Evolutionary conservation across 1,140 invertebrate genomes (phyloP), one percentile per base, ranked within the genome.

Genomic region (Diorhabda carinulata): DNA sequence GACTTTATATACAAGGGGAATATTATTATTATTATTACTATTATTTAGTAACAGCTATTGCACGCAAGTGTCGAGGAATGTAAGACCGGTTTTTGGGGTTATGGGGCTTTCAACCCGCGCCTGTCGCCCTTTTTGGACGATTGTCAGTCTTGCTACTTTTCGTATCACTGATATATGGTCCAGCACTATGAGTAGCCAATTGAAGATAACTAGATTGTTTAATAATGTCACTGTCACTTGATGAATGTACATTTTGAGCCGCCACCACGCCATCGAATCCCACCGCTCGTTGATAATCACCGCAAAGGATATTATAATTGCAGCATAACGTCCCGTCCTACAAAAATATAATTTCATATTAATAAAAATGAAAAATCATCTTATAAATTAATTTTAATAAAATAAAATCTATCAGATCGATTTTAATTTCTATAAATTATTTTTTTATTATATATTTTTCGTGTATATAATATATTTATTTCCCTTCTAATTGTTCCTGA

Each of bases 291-390:
- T 72, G 79, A 79, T 77, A 70, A 81, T 83, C 80, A 85, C 83
- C 81, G 75, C 86, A 87, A 83, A 81, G 81, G 82, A 84, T 83
- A 85, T 85, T 85, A 85, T 85, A 85, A 82, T 84, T 86, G 81
- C 86, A 87, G 84, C 85, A 86, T 81, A 87, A 81, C 78, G 83
- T 82, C 81, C 86, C 86, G 81, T 87, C 84, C 86, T 87, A 81
- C 73, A 79, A 75, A 82, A 75, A 78, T 74, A 77, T 71, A 78
- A 25, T 25, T 25, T 25, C 25, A 25, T 25, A 25, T 25, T 1
- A 25, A 25, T 25, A 25, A 25, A 25, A 25, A 25, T 25, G 2
- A 25, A 25, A 25, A 25, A 25, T 25, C 25, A 25, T 25, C 25
- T 25, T 25, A 25, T 25, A 25, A 25, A 25, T 25, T 25, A 25